Conservation (phyloP, 2,888 invertebrate species). For the Pedicia rivosa region DNA sequence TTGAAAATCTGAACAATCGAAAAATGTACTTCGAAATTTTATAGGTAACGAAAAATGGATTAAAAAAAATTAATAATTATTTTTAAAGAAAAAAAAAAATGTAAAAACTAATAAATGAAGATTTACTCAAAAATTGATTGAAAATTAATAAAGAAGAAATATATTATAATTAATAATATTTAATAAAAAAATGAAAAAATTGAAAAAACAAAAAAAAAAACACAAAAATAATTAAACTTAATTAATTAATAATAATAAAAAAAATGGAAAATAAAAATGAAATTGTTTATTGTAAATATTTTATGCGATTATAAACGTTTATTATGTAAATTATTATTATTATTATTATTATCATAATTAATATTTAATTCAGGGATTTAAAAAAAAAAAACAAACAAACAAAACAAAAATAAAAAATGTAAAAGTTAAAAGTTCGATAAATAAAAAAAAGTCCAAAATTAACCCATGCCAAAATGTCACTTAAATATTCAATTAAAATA, state of each 20-base stretch:
- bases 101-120: background rate
- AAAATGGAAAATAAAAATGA: conserved; percentile 1
- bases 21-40: conserved; percentile 7
- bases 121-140: background rate
- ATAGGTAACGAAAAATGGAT: background rate
- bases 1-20: conserved; percentile 8
- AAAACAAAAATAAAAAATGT: too few relatives aligned
- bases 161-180: background rate
- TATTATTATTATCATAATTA: background rate
- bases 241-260: background rate
- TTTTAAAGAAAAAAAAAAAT: too few relatives aligned
- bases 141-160: background rate
- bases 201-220: background rate
- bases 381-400: too few relatives aligned
- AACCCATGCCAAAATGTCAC: too few relatives aligned
- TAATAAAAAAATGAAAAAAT: background rate
- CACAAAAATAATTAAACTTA: background rate
- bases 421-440: too few relatives aligned
- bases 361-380: too few relatives aligned
- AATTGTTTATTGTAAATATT: too few relatives aligned
- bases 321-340: too few relatives aligned
- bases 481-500: too few relatives aligned
- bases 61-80: background rate
- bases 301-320: too few relatives aligned
- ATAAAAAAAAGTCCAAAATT: too few relatives aligned